Base-by-base conservation (phyloP, 2,888 invertebrate genomes). In the Isotomurus palustris region DNA sequence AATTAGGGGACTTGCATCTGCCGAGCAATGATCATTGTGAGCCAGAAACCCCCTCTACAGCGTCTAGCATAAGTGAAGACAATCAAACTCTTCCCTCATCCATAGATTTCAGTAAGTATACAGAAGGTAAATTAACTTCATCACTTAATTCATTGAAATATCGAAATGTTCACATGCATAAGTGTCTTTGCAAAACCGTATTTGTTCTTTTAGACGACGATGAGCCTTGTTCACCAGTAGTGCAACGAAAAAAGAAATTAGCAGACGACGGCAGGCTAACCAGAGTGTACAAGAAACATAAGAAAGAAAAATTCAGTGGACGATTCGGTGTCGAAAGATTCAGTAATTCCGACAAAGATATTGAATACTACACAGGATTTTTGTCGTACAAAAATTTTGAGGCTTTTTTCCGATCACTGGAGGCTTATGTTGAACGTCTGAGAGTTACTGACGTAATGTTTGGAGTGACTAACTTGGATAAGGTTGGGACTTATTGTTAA, bases 291-390 rank as follows among this genome's bases (percentile, higher is more conserved):
- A 69, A 69, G 27, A 63, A 63, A 27, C 60, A 65, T 3, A 68
- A 63, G 45, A 66, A 60, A 17, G 67, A 69, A 25, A 66, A 64
- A 44, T 52, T 59, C 22, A 29, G 49, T 28, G 66, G 68, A 21
- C 62, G 60, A 17, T 70, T 70, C 53, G 66, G 67, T 1, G 67
- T 68, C 0, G 70, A 70, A 28, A 53, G 70, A 24, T 70, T 70
- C 47, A 53, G 56, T 19, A 57, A 63, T 21, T 62, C 58, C 2
- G 64, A 68, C 48, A 70, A 68, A 43, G 70, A 70, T 48, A 70
- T 70, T 50, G 70, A 67, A 47, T 70, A 70, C 32, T 70, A 70
- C 58, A 70, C 70, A 3, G 67, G 68, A 25, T 70, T 70, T 41
- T 58, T 44, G 14, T 60, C 70, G 1, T 68, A 61, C 36, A 44